These are phyloP conservation scores for Psilopsiagon aymara DNA, from an alignment of 2,113 vertebrate genomes.

Conservation along the genomic window DNA sequence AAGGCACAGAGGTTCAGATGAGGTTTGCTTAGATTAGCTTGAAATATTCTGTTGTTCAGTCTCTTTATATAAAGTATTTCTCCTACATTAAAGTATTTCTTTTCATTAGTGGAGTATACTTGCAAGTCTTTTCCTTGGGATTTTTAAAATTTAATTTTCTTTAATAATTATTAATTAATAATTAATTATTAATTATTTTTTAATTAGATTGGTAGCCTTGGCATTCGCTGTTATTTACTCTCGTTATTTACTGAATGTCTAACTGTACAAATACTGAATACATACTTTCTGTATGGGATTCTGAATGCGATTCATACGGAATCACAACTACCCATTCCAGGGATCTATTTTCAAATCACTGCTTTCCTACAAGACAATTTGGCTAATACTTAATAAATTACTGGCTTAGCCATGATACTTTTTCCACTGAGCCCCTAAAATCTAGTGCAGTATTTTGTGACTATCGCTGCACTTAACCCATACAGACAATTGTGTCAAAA, in stretches of 20 bases:
- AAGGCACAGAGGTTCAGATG: background rate
- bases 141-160: background rate
- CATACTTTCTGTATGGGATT: background rate
- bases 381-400: background rate
- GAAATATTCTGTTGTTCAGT: background rate
- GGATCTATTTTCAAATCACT: background rate
- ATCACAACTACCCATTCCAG: background rate
- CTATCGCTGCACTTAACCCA: background rate
- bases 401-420: background rate
- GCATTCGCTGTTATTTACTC: background rate
- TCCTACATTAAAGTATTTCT: background rate
- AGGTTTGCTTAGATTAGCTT: background rate
- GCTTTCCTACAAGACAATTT: background rate
- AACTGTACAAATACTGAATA: background rate
- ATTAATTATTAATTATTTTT: background rate
- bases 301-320: background rate
- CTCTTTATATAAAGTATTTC: background rate
- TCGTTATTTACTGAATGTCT: background rate
- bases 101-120: background rate
- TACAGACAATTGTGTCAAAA: background rate
- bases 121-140: background rate
- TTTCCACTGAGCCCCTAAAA: background rate
- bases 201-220: background rate
- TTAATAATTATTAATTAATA: background rate
- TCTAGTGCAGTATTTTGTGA: background rate